phyloP scores from a whole-genome alignment of 1,140 invertebrate species.

The Mizuhopecten yessoensis region DNA sequence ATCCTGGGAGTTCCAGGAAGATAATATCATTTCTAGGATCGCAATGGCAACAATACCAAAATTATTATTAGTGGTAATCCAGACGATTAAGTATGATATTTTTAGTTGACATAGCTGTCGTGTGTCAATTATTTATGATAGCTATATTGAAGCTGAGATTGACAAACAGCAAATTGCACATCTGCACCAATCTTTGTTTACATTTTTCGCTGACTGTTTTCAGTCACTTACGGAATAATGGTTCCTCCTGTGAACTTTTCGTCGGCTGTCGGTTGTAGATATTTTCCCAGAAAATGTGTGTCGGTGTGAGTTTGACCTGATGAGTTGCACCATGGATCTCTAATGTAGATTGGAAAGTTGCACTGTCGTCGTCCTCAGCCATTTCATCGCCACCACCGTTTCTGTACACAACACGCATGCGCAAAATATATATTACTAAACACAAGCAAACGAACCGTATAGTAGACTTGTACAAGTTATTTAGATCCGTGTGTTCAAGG shows the following conservation, averaged over 20 bases:
- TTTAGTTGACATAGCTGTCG: no score
- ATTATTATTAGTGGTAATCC: no score
- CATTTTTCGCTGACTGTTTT: neutral
- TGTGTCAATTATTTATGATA: no score
- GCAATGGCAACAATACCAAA: no score
- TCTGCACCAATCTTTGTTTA: neutral
- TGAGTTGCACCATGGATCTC: conserved; percentile 55
- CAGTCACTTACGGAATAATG: conserved; percentile 55
- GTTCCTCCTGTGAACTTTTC: conserved; percentile 53
- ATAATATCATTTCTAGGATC: no score
- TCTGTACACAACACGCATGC: conserved; percentile 2
- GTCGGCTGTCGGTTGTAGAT: conserved; percentile 23
- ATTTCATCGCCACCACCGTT: conserved; percentile 44
- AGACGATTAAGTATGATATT: no score
- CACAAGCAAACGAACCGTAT: neutral
- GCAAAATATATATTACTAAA: neutral
- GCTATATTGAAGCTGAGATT: no score
- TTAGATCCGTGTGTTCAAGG: no score
- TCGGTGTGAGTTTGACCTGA: conserved; percentile 54
- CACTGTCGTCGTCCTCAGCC: conserved; percentile 85
- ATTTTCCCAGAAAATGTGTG: conserved; percentile 59
- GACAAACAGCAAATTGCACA: no score
- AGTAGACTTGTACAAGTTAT: no score
- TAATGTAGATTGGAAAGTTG: conserved; percentile 57
- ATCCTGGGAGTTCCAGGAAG: no score